Conservation (phyloP, 2,888 invertebrate genomes). For the Pedicia rivosa region DNA sequence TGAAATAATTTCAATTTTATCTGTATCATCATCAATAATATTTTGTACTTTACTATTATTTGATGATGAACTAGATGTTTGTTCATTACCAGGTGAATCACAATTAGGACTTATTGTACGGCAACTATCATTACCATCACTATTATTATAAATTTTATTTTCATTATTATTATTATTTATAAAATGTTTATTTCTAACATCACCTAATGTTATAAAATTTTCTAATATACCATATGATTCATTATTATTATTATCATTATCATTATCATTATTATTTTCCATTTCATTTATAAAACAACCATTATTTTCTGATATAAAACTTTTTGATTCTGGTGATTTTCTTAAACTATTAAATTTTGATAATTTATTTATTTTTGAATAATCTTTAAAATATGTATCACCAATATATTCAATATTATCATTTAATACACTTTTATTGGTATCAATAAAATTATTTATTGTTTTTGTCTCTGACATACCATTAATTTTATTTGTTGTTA, state of each 20-base stretch:
- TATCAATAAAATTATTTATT: no score
- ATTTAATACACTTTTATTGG: no score
- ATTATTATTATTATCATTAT: no score
- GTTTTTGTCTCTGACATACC: slow-evolving; percentile 27
- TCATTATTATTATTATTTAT: slow-evolving; percentile 2
- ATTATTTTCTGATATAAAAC: not conserved
- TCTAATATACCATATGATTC: slow-evolving; percentile 5
- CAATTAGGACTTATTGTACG: not conserved
- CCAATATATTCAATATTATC: slow-evolving; percentile 1
- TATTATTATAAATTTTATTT: slow-evolving; percentile 1
- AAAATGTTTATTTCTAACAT: slow-evolving; percentile 4
- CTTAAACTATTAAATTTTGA: slow-evolving; percentile 3
- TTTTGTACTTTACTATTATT: no score
- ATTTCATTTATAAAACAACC: slow-evolving; percentile 3
- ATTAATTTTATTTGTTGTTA: slow-evolving; percentile 25
- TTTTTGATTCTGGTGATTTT: slow-evolving; percentile 1
- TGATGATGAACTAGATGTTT: no score
- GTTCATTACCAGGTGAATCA: not conserved
- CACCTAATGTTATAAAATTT: slow-evolving; percentile 5
- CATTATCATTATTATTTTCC: not conserved
- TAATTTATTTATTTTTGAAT: slow-evolving; percentile 3
- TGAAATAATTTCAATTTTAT: slow-evolving; percentile 25
- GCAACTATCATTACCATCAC: not conserved
- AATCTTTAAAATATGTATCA: slow-evolving; percentile 1
- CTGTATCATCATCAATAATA: slow-evolving; percentile 21